Percentiles rank a stretch among this genome's conserved stretches.
phyloP scores from a whole-genome alignment of 2,797 vertebrate genomes.

The Acrossocheilus fasciatus region DNA sequence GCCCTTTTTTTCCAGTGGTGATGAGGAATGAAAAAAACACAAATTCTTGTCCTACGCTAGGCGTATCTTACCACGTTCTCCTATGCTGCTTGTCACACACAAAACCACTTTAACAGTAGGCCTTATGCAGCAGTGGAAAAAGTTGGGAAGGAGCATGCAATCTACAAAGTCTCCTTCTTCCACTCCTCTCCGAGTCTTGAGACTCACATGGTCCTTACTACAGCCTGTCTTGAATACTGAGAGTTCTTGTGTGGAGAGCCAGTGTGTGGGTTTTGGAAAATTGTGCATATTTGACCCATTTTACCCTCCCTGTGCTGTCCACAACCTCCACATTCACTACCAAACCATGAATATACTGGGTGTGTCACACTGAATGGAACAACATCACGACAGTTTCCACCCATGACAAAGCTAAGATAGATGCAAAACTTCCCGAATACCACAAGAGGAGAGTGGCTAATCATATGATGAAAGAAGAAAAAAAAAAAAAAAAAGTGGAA shows the following conservation, averaged over 20 bases:
- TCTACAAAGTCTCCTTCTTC: conserved; percentile 64
- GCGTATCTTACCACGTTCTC: conserved; percentile 56
- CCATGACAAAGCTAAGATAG: conserved; percentile 27
- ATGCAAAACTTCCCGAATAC: conserved; percentile 45
- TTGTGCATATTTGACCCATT: conserved; percentile 17
- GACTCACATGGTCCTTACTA: conserved; percentile 51
- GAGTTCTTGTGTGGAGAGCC: conserved; percentile 41
- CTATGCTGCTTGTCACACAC: conserved; percentile 58
- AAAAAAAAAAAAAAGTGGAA: neutral
- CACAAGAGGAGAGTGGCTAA: conserved; percentile 4
- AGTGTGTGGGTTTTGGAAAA: conserved; percentile 34
- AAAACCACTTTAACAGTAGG: conserved; percentile 57
- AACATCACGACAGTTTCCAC: conserved; percentile 39
- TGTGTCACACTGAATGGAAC: conserved; percentile 29
- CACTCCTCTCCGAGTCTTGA: conserved; percentile 34
- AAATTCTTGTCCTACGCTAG: conserved; percentile 58
- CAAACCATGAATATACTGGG: conserved; percentile 34
- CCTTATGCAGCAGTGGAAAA: conserved; percentile 49
- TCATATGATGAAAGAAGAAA: neutral
- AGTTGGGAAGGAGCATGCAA: conserved; percentile 48
- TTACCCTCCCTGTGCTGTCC: neutral
- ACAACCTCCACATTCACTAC: conserved; percentile 24
- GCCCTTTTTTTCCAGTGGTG: conserved; percentile 43
- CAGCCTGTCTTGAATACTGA: conserved; percentile 38
- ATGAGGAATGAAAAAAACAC: conserved; percentile 63